A percentile compares a stretch with the other conserved stretches of the same genome.
Evolutionary conservation across 1,140 invertebrate species (phyloP).

Genomic region (Sinonovacula constricta): DNA sequence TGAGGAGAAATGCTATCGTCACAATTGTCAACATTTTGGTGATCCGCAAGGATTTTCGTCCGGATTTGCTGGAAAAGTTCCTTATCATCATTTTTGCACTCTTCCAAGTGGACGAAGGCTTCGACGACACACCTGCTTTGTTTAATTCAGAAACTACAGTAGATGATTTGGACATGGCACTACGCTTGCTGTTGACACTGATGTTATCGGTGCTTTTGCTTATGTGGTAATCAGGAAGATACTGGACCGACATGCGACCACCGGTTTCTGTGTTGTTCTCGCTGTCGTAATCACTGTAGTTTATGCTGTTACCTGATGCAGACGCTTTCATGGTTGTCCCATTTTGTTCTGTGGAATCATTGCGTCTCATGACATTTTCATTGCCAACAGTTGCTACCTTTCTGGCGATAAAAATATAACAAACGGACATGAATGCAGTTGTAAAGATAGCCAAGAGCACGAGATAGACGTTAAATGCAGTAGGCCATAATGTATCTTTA

Average conservation of each 20-base stretch:
- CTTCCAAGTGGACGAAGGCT: too few species aligned
- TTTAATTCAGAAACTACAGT: background rate
- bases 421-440: conserved; percentile 23
- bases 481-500: conserved; percentile 12
- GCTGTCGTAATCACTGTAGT: too few species aligned
- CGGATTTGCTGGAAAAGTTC: conserved; percentile 18
- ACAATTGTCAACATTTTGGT: conserved; percentile 50
- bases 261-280: background rate
- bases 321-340: background rate
- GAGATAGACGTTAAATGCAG: conserved; percentile 39
- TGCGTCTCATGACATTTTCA: conserved; percentile 16
- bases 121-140: too few species aligned
- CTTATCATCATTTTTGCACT: conserved; percentile 15
- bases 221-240: too few species aligned
- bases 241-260: background rate
- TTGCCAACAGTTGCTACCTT: conserved; percentile 39
- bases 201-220: too few species aligned
- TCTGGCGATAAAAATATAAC: conserved; percentile 29
- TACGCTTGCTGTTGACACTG: too few species aligned
- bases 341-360: background rate
- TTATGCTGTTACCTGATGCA: background rate
- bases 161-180: background rate
- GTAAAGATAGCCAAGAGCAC: conserved; percentile 22
- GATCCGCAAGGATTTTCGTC: conserved; percentile 28
- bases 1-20: conserved; percentile 32